These are phyloP conservation scores for Conger conger DNA, from an alignment of 2,113 vertebrate genomes.

Conservation along the genomic window DNA sequence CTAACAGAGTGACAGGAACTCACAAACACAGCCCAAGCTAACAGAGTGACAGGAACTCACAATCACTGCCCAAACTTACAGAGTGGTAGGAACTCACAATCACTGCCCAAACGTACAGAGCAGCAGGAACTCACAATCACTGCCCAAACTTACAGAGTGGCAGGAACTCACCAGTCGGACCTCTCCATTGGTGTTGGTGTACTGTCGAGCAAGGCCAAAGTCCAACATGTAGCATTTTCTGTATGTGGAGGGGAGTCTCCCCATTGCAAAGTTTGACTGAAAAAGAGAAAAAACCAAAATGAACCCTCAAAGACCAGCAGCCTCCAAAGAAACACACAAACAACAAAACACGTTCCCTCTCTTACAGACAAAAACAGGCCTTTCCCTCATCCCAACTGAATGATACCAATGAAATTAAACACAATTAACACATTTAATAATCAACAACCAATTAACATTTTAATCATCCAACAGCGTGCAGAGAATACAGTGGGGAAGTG, in stretches of 20 bases:
- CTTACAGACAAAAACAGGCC: too few relatives aligned
- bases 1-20: too few relatives aligned
- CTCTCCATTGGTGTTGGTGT: conserved; percentile 95
- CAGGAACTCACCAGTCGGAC: conserved; percentile 89
- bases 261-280: conserved; percentile 98
- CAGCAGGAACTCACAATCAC: too few relatives aligned
- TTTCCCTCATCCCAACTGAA: neutral
- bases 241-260: conserved; percentile 90
- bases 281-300: neutral
- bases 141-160: neutral
- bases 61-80: too few relatives aligned
- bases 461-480: neutral
- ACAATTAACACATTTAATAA: neutral
- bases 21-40: too few relatives aligned
- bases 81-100: too few relatives aligned
- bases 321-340: neutral
- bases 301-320: neutral
- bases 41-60: too few relatives aligned
- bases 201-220: conserved; percentile 96
- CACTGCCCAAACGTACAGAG: too few relatives aligned
- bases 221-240: conserved; percentile 98
- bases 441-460: neutral
- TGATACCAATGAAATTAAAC: neutral
- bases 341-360: too few relatives aligned
- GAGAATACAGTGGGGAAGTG: neutral